These are phyloP conservation scores for Pantherophis guttatus DNA, from an alignment of 2,113 vertebrate genomes.

Conservation along the genomic window DNA sequence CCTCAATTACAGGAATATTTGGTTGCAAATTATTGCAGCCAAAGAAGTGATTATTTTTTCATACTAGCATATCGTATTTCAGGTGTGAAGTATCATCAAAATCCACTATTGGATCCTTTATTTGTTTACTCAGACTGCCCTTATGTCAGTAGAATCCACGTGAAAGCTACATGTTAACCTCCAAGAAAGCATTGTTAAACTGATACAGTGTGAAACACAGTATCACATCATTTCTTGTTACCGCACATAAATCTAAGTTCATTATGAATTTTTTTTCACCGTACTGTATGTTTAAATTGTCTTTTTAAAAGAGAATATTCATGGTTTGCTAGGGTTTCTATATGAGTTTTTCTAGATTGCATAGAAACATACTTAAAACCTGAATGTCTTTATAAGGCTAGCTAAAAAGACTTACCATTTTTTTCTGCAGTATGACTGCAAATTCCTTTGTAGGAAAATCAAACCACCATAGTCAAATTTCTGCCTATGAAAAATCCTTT, in stretches of 20 bases:
- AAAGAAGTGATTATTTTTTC: neutral
- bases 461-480: slow-evolving; percentile 62
- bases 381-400: neutral
- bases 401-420: neutral
- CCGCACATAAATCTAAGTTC: neutral
- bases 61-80: neutral
- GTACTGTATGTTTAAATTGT: neutral
- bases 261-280: neutral
- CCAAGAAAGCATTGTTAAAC: neutral
- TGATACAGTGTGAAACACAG: neutral
- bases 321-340: neutral
- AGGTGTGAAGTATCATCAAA: neutral
- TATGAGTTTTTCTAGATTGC: neutral
- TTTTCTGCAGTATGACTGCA: slow-evolving; percentile 56
- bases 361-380: neutral
- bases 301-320: neutral
- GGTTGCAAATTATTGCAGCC: neutral
- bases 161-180: neutral
- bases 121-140: neutral
- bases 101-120: neutral
- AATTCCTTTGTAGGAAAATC: slow-evolving; percentile 65
- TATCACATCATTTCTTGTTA: neutral
- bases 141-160: neutral
- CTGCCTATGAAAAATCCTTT: slow-evolving; percentile 72
- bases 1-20: neutral